Evolutionary conservation across 2,797 vertebrate genomes (phyloP), one percentile per base, ranked within the genome.

Genomic region (Anguilla pacifica): DNA sequence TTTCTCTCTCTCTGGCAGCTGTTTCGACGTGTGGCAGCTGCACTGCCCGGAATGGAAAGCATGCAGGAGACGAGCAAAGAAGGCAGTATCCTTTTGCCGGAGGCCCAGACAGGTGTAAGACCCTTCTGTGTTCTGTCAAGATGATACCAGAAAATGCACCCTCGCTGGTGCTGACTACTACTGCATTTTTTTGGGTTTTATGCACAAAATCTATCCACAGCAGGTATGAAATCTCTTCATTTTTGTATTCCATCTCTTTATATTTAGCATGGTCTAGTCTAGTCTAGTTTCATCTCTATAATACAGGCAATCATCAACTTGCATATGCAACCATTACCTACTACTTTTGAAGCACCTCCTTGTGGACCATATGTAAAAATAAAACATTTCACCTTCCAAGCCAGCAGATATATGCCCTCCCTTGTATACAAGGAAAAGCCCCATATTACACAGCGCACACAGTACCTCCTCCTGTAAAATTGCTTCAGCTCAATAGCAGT

Each of bases 61-160:
- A 93, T 92, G 91, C 92, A 93, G 61, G 93, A 93, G 90, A 93
- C 93, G 59, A 95, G 94, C 93, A 94, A 94, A 95, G 92, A 95
- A 81, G 94, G 95, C 90, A 93, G 91, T 94, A 94, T 95, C 94
- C 93, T 95, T 91, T 57, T 74, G 7, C 7, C n/a, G n/a, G 49
- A 51, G 46, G n/a, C 49, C n/a, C n/a, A 57, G 2, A 35, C 51
- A 55, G 51, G 10, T 17, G 51, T 59, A 57, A 59, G 46, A 25
- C 25, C 6, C 17, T n/a, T n/a, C 82, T 51, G 46, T 28, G 13
- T 46, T n/a, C 19, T 82, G 17, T 51, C 79, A 82, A 49, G 6
- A 22, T 43, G 46, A 43, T 28, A 79, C 9, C 3, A 46, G 7
- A 81, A 49, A 81, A 11, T 49, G 25, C 13, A 17, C 1, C n/a